Evolutionary conservation across 2,113 vertebrate species (phyloP).

Genomic region (Vidua chalybeata): DNA sequence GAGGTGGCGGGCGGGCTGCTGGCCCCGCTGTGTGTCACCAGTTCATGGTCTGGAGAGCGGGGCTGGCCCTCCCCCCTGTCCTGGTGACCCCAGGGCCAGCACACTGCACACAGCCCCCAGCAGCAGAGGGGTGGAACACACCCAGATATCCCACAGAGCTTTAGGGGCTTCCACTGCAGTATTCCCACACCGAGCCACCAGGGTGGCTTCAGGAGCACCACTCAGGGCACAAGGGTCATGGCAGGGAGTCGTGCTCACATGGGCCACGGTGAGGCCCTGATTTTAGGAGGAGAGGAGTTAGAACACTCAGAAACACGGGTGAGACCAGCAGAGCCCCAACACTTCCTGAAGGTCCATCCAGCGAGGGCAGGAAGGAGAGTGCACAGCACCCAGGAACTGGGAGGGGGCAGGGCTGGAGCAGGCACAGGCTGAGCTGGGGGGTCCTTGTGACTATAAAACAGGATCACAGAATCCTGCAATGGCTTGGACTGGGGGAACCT

Average conservation of each 20-base stretch:
- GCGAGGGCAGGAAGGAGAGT: neutral
- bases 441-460: neutral
- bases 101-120: neutral
- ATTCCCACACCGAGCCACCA: accelerated
- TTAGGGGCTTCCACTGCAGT: neutral
- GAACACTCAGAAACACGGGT: neutral
- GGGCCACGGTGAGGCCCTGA: accelerated
- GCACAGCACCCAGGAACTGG: neutral
- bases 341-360: neutral
- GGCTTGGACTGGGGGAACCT: neutral
- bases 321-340: neutral
- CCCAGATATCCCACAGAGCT: accelerated
- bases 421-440: neutral
- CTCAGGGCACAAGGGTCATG: neutral
- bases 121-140: accelerated
- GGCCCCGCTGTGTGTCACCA: neutral
- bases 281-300: neutral
- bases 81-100: neutral
- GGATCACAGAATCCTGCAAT: neutral
- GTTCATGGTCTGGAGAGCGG: neutral
- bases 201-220: neutral
- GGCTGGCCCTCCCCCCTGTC: accelerated
- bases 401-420: neutral
- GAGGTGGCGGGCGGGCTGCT: neutral
- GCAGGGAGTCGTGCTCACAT: neutral